These are phyloP conservation scores for Cryptoblepharus egeriae DNA, from an alignment of 2,797 vertebrate species.

Conservation along the genomic window DNA sequence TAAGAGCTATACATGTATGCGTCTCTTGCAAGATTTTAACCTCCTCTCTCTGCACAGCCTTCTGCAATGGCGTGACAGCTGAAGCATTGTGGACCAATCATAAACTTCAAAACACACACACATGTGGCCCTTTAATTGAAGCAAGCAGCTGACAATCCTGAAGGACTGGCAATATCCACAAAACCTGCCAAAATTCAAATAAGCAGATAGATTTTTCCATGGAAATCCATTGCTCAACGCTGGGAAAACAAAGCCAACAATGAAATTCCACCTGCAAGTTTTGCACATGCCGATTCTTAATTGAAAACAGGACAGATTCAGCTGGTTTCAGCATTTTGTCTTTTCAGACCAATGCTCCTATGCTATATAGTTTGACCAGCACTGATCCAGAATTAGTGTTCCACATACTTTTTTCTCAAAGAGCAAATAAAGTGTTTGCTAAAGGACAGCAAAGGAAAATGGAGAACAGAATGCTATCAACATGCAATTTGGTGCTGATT, in stretches of 20 bases:
- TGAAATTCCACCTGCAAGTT: conserved; percentile 1
- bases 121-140: neutral
- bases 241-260: neutral
- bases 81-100: neutral
- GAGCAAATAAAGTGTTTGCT: neutral
- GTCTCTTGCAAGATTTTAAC: neutral
- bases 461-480: neutral
- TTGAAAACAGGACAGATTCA: conserved; percentile 1
- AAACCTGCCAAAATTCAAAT: conserved; percentile 13
- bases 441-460: neutral
- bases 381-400: neutral
- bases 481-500: neutral
- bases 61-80: neutral
- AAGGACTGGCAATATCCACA: neutral
- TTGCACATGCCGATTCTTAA: neutral
- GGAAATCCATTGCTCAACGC: neutral
- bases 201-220: neutral
- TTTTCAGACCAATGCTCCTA: neutral
- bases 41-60: neutral
- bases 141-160: neutral
- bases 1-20: neutral
- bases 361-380: neutral
- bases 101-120: neutral
- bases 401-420: neutral
- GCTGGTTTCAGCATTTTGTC: neutral